phyloP scores from a whole-genome alignment of 1,140 invertebrate species.

The Mizuhopecten yessoensis region DNA sequence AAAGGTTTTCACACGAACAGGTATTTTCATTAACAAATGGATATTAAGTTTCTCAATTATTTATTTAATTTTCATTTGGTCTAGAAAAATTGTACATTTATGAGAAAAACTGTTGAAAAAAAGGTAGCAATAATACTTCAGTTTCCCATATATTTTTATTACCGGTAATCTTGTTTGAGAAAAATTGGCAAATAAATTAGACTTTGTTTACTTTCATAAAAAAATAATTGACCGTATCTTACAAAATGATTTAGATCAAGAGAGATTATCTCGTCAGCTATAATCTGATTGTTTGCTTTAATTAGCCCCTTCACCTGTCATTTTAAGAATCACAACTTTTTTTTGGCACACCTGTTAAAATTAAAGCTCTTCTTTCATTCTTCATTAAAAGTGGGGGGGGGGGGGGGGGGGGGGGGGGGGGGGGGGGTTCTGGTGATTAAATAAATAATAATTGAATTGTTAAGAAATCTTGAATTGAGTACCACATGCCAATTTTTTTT shows the following conservation, averaged over 20 bases:
- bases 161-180: too few species aligned
- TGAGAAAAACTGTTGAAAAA: too few species aligned
- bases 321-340: neutral
- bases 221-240: too few species aligned
- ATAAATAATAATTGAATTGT: neutral
- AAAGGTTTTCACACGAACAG: neutral
- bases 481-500: neutral
- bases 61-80: neutral
- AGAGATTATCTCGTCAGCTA: too few species aligned
- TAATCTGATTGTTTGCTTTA: too few species aligned
- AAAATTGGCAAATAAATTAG: too few species aligned
- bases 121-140: too few species aligned
- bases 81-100: neutral
- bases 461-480: neutral
- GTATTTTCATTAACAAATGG: neutral
- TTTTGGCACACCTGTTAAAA: neutral
- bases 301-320: neutral
- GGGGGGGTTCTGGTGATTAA: neutral
- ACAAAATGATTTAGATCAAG: too few species aligned
- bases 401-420: too few species aligned
- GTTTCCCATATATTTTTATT: too few species aligned
- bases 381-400: too few species aligned
- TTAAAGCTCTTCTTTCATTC: neutral
- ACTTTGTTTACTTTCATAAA: too few species aligned
- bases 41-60: neutral